Base-by-base conservation (phyloP, 2,888 invertebrate genomes). In the Mayetiola destructor region DNA sequence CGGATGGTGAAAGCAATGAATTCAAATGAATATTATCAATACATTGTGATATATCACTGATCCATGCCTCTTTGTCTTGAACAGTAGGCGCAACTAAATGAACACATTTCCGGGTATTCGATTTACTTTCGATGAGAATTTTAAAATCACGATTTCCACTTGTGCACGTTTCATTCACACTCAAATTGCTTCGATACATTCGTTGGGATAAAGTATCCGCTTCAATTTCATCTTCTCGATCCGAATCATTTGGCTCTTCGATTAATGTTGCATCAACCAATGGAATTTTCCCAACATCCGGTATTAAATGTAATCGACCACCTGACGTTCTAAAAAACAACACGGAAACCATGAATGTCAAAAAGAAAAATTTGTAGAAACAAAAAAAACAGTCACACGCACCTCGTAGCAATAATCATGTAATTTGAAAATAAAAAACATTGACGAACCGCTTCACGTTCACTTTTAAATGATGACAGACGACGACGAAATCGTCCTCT, bases 61-160 rank as follows among this genome's bases (percentile, higher is more conserved):
- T 89, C 93, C 93, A 93, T 0, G 90, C 91, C 2, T 90, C 86
- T 70, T 93, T 93, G 67, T 93, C 92, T 73, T 91, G 84, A 37
- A 84, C 76, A 1, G 87, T 86, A 3, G 87, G 82, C 8, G 89
- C 88, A 67, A 86, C 75, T 8, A 64, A 52, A 61, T 64, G 64
- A 9, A 64, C 59, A 35, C 60, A 62, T 40, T 62, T 62, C 6
- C 61, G 59, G 20, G 57, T 52, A 12, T 62, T 61, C 29, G 61
- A 59, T 59, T 62, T 63, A n/a, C 57, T 60, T 60, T 63, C 64
- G 14, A 63, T 59, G 6, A 62, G 55, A 14, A 64, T 60, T 60
- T 64, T 64, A 57, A 64, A 64, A 57, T 64, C 64, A 10, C 64
- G 59, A 57, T 61, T 59, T 20, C 54, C 42, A 3, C 61, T 56